These are phyloP conservation scores for Lysandra coridon DNA, from an alignment of 2,888 invertebrate species.

Conservation along the genomic window DNA sequence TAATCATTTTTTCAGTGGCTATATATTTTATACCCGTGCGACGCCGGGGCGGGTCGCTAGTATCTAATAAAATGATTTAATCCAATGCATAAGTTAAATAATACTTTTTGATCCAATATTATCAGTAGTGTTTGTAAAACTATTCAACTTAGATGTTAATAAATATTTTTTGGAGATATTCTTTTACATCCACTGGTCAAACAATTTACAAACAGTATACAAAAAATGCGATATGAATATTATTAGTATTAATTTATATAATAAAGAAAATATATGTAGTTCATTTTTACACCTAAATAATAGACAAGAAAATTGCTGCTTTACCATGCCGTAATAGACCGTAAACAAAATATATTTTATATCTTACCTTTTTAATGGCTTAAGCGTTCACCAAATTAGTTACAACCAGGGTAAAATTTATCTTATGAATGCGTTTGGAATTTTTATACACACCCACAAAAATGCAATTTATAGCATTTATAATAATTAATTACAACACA, in stretches of 20 bases:
- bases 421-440: slow-evolving; percentile 22
- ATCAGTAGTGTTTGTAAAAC: slow-evolving; percentile 4
- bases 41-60: too few species aligned
- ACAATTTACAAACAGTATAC: neutral
- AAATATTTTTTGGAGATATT: slow-evolving; percentile 3
- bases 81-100: neutral
- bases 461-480: slow-evolving; percentile 20
- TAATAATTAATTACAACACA: neutral
- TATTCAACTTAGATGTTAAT: neutral
- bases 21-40: too few species aligned
- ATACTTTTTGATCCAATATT: slow-evolving; percentile 7
- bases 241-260: neutral
- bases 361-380: neutral
- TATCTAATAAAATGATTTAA: neutral
- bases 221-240: neutral
- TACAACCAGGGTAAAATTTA: slow-evolving; percentile 9
- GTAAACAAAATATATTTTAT: neutral
- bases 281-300: neutral
- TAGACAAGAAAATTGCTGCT: neutral
- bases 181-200: neutral
- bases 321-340: neutral
- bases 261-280: neutral
- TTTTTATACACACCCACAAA: slow-evolving; percentile 14
- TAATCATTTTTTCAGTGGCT: too few species aligned
- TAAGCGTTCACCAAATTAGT: slow-evolving; percentile 5